phyloP scores from a whole-genome alignment of 2,888 invertebrate species.

The Amiota minor region DNA sequence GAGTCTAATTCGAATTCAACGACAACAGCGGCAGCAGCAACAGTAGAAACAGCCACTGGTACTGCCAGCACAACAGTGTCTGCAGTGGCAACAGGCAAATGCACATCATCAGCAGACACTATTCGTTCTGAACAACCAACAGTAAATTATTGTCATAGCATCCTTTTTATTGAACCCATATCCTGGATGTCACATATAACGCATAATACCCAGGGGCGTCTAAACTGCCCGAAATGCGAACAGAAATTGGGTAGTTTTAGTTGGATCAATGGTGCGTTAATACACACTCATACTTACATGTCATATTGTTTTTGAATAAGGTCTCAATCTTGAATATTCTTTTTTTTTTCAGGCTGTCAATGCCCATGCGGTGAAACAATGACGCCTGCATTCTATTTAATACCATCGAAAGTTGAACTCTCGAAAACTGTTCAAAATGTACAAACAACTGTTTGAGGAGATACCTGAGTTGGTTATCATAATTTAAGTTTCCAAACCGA shows the following conservation, averaged over 20 bases:
- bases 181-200: constrained; percentile 88
- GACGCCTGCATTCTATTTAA: constrained; percentile 92
- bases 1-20: neutral
- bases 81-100: constrained; percentile 34
- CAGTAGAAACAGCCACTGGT: neutral
- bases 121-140: too few species aligned
- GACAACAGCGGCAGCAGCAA: constrained; percentile 26
- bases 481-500: too few species aligned
- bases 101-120: constrained; percentile 7
- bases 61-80: constrained; percentile 36
- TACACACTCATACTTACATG: too few species aligned
- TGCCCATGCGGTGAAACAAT: constrained; percentile 93
- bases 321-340: neutral
- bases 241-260: constrained; percentile 91
- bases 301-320: neutral
- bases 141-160: constrained; percentile 77
- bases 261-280: constrained; percentile 84
- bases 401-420: constrained; percentile 92
- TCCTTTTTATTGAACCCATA: constrained; percentile 91
- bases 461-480: too few species aligned
- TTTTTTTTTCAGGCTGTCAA: constrained; percentile 79
- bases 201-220: constrained; percentile 84
- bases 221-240: constrained; percentile 88
- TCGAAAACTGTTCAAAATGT: constrained; percentile 91
- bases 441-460: constrained; percentile 81